Conservation (phyloP, 2,888 invertebrate species). For the Noctua pronuba region DNA sequence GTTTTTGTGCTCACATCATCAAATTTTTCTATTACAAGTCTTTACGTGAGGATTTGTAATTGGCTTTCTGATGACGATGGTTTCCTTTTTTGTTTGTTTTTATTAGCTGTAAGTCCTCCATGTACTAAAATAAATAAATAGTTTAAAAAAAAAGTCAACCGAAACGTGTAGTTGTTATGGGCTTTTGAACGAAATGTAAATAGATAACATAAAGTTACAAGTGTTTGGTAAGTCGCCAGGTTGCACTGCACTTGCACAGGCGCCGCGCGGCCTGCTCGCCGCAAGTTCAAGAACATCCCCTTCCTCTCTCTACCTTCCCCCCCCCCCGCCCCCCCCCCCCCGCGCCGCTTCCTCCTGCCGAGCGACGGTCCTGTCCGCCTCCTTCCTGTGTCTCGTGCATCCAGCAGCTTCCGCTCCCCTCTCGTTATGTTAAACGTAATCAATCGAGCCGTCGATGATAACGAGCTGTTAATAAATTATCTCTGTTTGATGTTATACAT, state of each 20-base stretch:
- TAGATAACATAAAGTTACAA: constrained; percentile 24
- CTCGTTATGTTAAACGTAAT: constrained; percentile 32
- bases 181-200: constrained; percentile 2
- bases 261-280: constrained; percentile 63
- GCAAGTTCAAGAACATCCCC: constrained; percentile 78
- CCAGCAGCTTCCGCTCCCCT: constrained; percentile 48
- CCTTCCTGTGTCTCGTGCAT: constrained; percentile 56
- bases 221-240: constrained; percentile 30
- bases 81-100: no score
- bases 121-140: no score
- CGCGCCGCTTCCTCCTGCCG: neutral
- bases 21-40: no score
- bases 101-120: no score
- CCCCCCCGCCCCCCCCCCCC: constrained; percentile 11
- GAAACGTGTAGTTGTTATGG: neutral
- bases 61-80: no score
- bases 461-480: constrained; percentile 12
- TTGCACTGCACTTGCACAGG: constrained; percentile 25
- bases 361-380: constrained; percentile 41
- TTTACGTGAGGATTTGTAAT: no score
- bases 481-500: neutral
- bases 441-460: constrained; percentile 26
- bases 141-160: neutral
- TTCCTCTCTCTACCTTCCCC: constrained; percentile 47
- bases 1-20: no score